phyloP scores from a whole-genome alignment of 37 sponge, comb jelly and placozoan species.

The Crambe crambe region DNA sequence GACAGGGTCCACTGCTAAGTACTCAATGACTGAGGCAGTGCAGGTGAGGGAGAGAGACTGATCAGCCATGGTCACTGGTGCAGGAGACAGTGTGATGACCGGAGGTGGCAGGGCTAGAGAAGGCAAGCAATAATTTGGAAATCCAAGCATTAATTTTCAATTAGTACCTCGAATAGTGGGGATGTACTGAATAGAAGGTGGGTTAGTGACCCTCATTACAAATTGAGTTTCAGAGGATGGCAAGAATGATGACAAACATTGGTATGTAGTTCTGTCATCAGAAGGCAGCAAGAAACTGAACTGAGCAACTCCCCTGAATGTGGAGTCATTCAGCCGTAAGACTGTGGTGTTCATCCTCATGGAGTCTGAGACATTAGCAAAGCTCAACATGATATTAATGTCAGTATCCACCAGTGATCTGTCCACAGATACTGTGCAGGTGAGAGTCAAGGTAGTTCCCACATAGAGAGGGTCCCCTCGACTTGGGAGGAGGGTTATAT shows the following conservation, averaged over 20 bases:
- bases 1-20: slow-evolving; percentile 1
- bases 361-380: neutral
- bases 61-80: slow-evolving; percentile 20
- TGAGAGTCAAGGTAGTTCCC: slow-evolving; percentile 6
- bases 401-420: slow-evolving; percentile 6
- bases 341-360: neutral
- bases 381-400: neutral
- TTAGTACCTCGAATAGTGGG: neutral
- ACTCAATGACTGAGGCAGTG: neutral
- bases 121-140: too few relatives aligned
- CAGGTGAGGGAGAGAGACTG: slow-evolving; percentile 27
- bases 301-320: neutral
- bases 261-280: neutral
- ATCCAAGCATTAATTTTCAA: too few relatives aligned
- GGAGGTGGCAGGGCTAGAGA: slow-evolving; percentile 31
- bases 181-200: neutral
- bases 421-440: neutral
- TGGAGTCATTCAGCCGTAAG: neutral
- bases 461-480: neutral
- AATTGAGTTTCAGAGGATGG: neutral
- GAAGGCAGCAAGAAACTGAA: neutral
- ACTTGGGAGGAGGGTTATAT: neutral
- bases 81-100: neutral
- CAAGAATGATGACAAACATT: neutral
- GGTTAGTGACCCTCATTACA: neutral